These are phyloP conservation scores for Labeo calbasu DNA, from an alignment of 2,797 vertebrate genomes.

Conservation along the genomic window DNA sequence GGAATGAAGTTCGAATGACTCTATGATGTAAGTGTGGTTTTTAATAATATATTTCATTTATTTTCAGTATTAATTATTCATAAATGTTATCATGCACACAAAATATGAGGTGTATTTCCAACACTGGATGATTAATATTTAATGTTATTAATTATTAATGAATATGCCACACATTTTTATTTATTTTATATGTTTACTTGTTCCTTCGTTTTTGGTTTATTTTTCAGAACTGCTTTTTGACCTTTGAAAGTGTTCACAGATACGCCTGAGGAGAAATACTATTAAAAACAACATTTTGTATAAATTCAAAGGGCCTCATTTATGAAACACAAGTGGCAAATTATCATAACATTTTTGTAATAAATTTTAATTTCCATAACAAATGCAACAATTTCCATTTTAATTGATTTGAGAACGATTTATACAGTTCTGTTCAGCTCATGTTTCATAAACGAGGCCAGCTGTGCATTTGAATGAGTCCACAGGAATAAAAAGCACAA, in stretches of 20 bases:
- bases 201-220: neutral
- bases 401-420: neutral
- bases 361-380: neutral
- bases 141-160: neutral
- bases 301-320: neutral
- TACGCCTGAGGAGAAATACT: neutral
- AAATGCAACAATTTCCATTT: neutral
- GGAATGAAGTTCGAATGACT: neutral
- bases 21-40: neutral
- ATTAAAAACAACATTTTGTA: neutral
- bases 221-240: neutral
- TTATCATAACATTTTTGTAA: too few species aligned
- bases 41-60: neutral
- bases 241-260: neutral
- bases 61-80: constrained; percentile 1
- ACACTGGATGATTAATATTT: neutral
- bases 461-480: neutral
- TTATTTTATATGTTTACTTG: neutral
- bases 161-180: neutral
- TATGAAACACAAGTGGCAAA: neutral
- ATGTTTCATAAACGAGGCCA: constrained; percentile 16
- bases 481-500: neutral
- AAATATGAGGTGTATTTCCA: neutral
- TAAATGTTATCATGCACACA: neutral
- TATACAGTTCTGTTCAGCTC: neutral